Percentiles rank a stretch among this genome's conserved stretches.
These are phyloP conservation scores for Discoglossus pictus DNA, from an alignment of 2,797 vertebrate genomes.

Conservation along the genomic window DNA sequence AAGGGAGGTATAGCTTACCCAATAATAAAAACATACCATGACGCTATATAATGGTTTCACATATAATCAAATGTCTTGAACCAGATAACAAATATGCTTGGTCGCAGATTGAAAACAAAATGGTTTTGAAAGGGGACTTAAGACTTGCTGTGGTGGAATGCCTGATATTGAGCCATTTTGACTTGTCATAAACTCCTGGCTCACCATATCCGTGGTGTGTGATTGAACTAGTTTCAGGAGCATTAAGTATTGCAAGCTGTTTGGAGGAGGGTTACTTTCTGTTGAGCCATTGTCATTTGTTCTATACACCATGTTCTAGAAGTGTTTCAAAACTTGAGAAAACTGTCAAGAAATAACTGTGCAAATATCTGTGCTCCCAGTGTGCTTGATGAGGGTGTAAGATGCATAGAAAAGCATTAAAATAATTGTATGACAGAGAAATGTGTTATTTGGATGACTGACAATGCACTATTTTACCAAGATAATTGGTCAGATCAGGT, in stretches of 20 bases:
- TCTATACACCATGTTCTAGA: constrained; percentile 1
- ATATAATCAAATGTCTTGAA: too few species aligned
- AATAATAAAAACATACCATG: too few species aligned
- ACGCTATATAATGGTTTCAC: too few species aligned
- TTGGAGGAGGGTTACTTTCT: not conserved
- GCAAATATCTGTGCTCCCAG: constrained; percentile 6
- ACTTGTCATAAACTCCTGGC: too few species aligned
- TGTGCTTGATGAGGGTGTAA: constrained; percentile 15
- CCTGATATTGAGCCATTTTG: too few species aligned
- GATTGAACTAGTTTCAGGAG: too few species aligned
- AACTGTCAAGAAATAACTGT: constrained; percentile 10
- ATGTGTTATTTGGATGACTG: constrained; percentile 28
- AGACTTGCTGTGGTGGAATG: too few species aligned
- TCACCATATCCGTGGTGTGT: too few species aligned
- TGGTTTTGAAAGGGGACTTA: too few species aligned
- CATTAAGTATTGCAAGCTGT: not conserved
- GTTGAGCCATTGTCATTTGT: constrained; percentile 6
- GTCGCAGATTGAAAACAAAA: too few species aligned
- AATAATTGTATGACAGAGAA: constrained; percentile 34
- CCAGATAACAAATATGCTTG: too few species aligned
- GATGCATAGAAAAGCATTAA: constrained; percentile 36
- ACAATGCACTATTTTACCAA: constrained; percentile 13
- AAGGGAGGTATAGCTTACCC: too few species aligned
- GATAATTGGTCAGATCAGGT: constrained; percentile 26
- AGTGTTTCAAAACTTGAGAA: constrained; percentile 1